Evolutionary conservation across 1,140 invertebrate genomes (phyloP).

Genomic region (Whitmania pigra): DNA sequence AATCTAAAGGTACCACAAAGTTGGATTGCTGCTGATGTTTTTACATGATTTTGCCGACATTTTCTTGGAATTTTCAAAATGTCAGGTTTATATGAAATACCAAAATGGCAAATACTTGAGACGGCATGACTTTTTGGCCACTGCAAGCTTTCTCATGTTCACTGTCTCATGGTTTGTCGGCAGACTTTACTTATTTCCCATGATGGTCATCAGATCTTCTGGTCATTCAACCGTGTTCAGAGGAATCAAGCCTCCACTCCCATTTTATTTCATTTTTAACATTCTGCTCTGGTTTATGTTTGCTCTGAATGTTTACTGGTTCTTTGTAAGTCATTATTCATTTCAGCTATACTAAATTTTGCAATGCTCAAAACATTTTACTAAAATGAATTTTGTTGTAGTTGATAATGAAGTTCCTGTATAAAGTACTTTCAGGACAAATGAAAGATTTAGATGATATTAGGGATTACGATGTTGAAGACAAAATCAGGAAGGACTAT

Average conservation of each 20-base stretch:
- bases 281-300: constrained; percentile 37
- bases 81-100: constrained; percentile 41
- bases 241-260: constrained; percentile 27
- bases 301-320: constrained; percentile 43
- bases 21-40: constrained; percentile 40
- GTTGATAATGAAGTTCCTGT: constrained; percentile 36
- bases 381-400: constrained; percentile 21
- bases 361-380: not conserved
- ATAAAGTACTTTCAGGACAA: constrained; percentile 36
- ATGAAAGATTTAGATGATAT: constrained; percentile 37
- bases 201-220: constrained; percentile 38
- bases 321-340: constrained; percentile 28
- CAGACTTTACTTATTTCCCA: constrained; percentile 41
- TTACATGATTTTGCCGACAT: constrained; percentile 43
- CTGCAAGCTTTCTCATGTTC: constrained; percentile 38
- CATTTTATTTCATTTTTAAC: constrained; percentile 38
- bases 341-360: not conserved
- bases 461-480: constrained; percentile 35
- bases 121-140: constrained; percentile 34
- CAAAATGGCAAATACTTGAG: constrained; percentile 31
- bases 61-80: constrained; percentile 43
- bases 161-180: constrained; percentile 37
- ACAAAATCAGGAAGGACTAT: constrained; percentile 17
- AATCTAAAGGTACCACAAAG: constrained; percentile 34
- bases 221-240: constrained; percentile 28